phyloP scores from a whole-genome alignment of 2,113 vertebrate species.

The Zeus faber region DNA sequence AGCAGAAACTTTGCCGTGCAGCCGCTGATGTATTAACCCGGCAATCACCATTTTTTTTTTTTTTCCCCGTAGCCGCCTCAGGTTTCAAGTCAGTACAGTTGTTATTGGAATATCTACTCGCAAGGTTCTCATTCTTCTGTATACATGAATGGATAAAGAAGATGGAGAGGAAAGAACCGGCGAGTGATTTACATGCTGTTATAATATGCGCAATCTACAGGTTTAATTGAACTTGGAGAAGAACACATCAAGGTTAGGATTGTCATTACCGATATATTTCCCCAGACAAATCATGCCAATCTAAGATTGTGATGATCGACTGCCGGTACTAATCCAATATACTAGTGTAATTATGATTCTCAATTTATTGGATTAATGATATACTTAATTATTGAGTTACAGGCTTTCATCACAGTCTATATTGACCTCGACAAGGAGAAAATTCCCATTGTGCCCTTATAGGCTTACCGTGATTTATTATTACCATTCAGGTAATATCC shows the following conservation, averaged over 20 bases:
- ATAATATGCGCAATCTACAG: constrained; percentile 61
- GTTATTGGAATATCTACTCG: neutral
- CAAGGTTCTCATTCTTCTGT: neutral
- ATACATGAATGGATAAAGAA: constrained; percentile 15
- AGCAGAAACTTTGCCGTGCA: too few species aligned
- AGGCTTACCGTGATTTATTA: constrained; percentile 27
- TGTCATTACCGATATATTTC: constrained; percentile 53
- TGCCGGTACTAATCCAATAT: constrained; percentile 38
- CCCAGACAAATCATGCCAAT: constrained; percentile 56
- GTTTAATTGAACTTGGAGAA: constrained; percentile 62
- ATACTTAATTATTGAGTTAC: constrained; percentile 48
- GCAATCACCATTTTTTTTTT: neutral
- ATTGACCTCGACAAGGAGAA: constrained; percentile 52
- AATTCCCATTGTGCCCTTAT: constrained; percentile 25
- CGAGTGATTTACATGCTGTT: constrained; percentile 53
- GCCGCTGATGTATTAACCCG: too few species aligned
- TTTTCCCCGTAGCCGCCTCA: too few species aligned
- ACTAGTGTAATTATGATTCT: constrained; percentile 47
- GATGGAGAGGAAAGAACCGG: constrained; percentile 21
- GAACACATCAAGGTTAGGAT: constrained; percentile 60
- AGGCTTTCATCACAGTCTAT: constrained; percentile 42
- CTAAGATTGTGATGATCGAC: constrained; percentile 45
- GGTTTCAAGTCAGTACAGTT: neutral
- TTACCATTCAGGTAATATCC: constrained; percentile 50
- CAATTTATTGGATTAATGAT: constrained; percentile 56